Evolutionary conservation across 2,113 vertebrate species (phyloP).

Genomic region (Rattus rattus): DNA sequence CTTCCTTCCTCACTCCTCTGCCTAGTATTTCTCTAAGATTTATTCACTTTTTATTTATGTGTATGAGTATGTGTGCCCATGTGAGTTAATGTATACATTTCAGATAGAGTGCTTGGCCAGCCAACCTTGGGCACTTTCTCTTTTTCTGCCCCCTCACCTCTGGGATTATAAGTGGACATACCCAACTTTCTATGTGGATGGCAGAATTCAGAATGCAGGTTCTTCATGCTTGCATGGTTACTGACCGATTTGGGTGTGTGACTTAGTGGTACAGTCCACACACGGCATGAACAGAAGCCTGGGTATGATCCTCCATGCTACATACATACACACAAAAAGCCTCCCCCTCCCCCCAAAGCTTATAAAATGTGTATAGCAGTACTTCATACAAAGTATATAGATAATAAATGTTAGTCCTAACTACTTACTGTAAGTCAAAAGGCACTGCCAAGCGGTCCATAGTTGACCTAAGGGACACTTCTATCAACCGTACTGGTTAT

Average conservation of each 20-base stretch:
- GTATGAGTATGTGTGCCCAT: no score
- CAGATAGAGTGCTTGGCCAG: background rate
- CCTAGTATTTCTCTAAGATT: background rate
- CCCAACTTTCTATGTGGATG: background rate
- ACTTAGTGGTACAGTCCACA: background rate
- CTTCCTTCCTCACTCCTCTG: background rate
- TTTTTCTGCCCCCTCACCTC: background rate
- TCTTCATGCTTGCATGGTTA: background rate
- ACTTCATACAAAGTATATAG: background rate
- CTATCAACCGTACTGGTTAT: background rate
- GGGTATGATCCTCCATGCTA: background rate
- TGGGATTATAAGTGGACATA: no score
- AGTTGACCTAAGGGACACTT: background rate
- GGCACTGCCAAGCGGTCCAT: background rate
- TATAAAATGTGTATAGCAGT: background rate
- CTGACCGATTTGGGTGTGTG: background rate
- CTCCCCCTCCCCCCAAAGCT: background rate
- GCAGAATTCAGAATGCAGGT: background rate
- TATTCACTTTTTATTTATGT: background rate
- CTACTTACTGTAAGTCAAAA: background rate
- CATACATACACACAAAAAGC: background rate
- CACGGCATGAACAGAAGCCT: background rate
- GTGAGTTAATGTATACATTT: background rate
- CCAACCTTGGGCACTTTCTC: background rate
- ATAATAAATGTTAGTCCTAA: background rate